Base-by-base conservation (phyloP, 2,113 vertebrate genomes). In the Microcebus tavaratra region DNA sequence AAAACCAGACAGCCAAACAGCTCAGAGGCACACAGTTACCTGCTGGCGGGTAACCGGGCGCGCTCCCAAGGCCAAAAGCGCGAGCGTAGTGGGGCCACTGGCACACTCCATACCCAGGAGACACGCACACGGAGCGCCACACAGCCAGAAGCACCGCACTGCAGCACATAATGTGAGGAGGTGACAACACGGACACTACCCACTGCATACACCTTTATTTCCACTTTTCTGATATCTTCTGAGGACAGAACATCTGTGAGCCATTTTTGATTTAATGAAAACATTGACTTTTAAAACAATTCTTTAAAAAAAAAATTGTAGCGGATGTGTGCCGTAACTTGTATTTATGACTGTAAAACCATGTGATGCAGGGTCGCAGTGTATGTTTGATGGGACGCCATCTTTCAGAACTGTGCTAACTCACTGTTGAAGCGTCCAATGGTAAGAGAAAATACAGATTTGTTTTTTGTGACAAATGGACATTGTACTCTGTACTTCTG, bases 351-450 rank as follows among this genome's bases (percentile, higher is more conserved):
- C 99, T 99, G 98, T 99, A 99, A 99, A 99, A 99, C 99, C 99
- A 97, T 99, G 99, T 99, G 99, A 99, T 99, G 99, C 99, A 99
- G 99, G 99, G 99, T 99, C 99, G 99, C 99, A 99, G 99, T 99
- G 99, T 99, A 98, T 99, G 99, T 99, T 99, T 99, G 99, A 99
- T 99, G 99, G 99, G 99, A 98, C 99, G 99, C 98, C 99, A 99
- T 99, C 98, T 99, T 99, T 99, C 99, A 99, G 99, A 99, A 99
- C 98, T 99, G 98, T 99, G 98, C 99, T 99, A 98, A 99, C 99
- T 98, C 98, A 98, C 99, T 98, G 99, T 98, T 98, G 98, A 98
- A 98, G 98, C 98, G 98, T 98, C 98, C 98, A 98, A 98, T 98
- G 98, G 98, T 99, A 99, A 99, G 98, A 98, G 98, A 98, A 98